Base-by-base conservation (phyloP, 2,797 vertebrate genomes). In the Ctenopoma kingsleyae region DNA sequence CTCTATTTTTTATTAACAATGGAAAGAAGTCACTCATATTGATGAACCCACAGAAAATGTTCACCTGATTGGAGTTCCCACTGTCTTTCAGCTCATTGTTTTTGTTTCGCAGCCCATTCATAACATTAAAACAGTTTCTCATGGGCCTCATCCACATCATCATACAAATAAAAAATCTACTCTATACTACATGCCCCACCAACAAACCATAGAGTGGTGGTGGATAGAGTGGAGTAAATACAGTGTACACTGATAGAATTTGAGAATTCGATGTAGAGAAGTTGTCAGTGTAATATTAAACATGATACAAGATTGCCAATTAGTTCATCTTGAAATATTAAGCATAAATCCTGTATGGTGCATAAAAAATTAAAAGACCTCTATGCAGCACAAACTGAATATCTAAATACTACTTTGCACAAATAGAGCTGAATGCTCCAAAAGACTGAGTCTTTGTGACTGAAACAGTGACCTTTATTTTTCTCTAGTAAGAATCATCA, bases 361-460 rank as follows among this genome's bases (percentile, higher is more conserved):
- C 30, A 32, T 27, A 54, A 69, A 58, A 32, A 59, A 77, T 20
- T 22, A 67, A 64, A 46, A 12, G 23, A n/a, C 4, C 40, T 30
- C n/a, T 40, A 8, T 47, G 19, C 15, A 54, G 27, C n/a, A 19
- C 0, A 23, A 13, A 10, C 5, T 27, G 22, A 60, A 10, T 22
- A 35, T 12, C 15, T 23, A 20, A 53, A 58, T 12, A 16, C 4
- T 17, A 55, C 36, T 23, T 27, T 20, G 35, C 22, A 8, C 6
- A 41, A 55, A 48, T 9, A 46, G 27, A 61, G 19, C 49, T 25
- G 43, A 76, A 58, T 52, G 41, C 48, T 56, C n/a, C 32, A 58
- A 80, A 71, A 44, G 59, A 36, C 7, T 16, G 19, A 64, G 38
- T 48, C 22, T 57, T 61, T 60, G 38, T 16, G 25, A 64, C 41